These are phyloP conservation scores for Agrochola litura DNA, from an alignment of 2,888 invertebrate genomes.

Conservation along the genomic window DNA sequence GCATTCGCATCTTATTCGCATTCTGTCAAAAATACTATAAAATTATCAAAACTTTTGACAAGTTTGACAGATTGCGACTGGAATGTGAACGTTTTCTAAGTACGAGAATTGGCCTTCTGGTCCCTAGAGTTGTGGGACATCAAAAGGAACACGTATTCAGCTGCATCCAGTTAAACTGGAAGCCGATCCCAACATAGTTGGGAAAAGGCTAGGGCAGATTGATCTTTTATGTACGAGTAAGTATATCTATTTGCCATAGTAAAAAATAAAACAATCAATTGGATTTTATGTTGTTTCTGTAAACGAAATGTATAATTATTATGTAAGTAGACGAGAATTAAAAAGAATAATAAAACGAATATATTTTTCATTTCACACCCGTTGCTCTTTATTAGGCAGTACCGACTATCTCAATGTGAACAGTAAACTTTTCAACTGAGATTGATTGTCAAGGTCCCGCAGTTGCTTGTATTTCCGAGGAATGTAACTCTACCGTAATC, in stretches of 20 bases:
- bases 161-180: no score
- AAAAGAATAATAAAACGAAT: neutral
- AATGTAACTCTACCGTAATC: constrained; percentile 38
- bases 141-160: no score
- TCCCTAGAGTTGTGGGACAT: no score
- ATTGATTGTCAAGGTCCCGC: constrained; percentile 25
- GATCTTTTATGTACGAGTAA: no score
- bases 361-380: constrained; percentile 3
- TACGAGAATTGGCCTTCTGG: no score
- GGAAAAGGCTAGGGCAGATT: no score
- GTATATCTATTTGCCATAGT: neutral
- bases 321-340: constrained; percentile 26
- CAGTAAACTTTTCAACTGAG: constrained; percentile 20
- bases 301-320: constrained; percentile 2
- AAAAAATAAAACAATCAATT: neutral
- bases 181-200: no score
- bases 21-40: no score
- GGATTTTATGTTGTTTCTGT: neutral
- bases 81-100: no score
- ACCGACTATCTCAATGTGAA: neutral
- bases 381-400: neutral
- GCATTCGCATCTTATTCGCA: no score
- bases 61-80: no score
- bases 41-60: no score
- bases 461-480: constrained; percentile 13